Evolutionary conservation across 2,797 vertebrate species (phyloP), one percentile per base, ranked within the genome.

Genomic region (Gymnothorax reevesii): DNA sequence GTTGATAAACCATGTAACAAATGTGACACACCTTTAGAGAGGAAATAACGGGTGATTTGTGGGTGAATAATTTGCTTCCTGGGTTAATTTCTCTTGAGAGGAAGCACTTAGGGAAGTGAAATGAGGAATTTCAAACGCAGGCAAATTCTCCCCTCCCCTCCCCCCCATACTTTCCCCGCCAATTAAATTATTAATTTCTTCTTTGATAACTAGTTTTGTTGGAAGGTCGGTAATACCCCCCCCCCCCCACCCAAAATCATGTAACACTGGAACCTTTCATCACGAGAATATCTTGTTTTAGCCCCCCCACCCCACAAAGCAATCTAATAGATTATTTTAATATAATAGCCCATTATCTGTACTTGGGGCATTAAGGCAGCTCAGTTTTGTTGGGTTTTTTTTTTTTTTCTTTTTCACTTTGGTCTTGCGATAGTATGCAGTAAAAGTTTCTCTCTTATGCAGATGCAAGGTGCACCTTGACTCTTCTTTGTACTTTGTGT

Each of bases 1-100:
- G 77, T 52, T 55, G 54, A 55, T 80, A 80, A 80, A 55, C 77
- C 77, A 80, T 80, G 55, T 80, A 8, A 80, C 77, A 55, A 55
- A 52, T 80, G 22, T 54, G 77, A 80, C 49, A 22, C 77, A 80
- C 77, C 49, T 80, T 49, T 79, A 79, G 77, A 80, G 52, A 55
- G 77, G 20, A 80, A 80, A 55, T 80, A 80, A 55, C 17, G 22
- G 49, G 49, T 55, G 52, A 80, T 80, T 77, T 80, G 77, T 55
- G 49, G 22, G 20, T 49, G 52, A 80, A 80, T 54, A 55, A 52
- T 80, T 80, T 54, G 52, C 25, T 52, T n/a, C 54, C 33, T 77
- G 42, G 71, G 42, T 42, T 49, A 52, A 77, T 54, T 80, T 22
- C 77, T 54, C 52, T 20, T 22, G 52, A 52, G 17, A 80, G 49